Base-by-base conservation (phyloP, 2,113 vertebrate species). In the Colaptes auratus region DNA sequence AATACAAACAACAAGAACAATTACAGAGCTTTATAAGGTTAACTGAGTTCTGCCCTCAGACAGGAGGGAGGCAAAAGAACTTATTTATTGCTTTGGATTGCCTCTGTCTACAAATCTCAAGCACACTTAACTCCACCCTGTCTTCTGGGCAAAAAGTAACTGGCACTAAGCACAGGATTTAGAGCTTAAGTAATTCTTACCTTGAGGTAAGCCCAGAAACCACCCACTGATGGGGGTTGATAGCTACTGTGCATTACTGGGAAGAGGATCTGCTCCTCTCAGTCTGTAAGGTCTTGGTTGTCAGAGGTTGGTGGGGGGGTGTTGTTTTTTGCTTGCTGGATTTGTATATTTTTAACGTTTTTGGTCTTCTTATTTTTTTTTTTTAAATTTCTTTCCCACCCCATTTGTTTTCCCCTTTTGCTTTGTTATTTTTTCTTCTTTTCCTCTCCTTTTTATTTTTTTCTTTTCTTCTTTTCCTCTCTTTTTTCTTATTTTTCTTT, bases 71-170 rank as follows among this genome's bases (percentile, higher is more conserved):
- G 81, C 86, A 89, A 78, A 84, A 73, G 50, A 76, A 60, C 79
- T 91, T 58, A 65, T 69, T 96, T 95, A 95, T 86, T 94, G 77
- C 88, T 73, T 90, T n/a, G 61, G 63, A 81, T 95, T 94, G 86
- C 66, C 59, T 82, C 85, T 93, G 92, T 88, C 86, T 92, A 81
- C 66, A 88, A 78, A 96, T 83, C 86, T 69, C 73, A 90, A 65
- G 73, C 23, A 18, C 61, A 69, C 55, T 81, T 61, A 86, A 81
- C 89, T 92, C 89, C 94, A 90, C 93, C 90, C 73, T 92, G 30
- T 46, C 92, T 93, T 94, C 93, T 84, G 70, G 93, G 90, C 66
- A 88, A 86, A 94, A 93, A 72, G 91, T 78, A 78, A 61, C 66
- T 46, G 28, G n/a, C 44, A 78, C 81, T 64, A 78, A 65, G 55